These are phyloP conservation scores for Adoxophyes honmai DNA, from an alignment of 1,140 invertebrate genomes.

Conservation along the genomic window DNA sequence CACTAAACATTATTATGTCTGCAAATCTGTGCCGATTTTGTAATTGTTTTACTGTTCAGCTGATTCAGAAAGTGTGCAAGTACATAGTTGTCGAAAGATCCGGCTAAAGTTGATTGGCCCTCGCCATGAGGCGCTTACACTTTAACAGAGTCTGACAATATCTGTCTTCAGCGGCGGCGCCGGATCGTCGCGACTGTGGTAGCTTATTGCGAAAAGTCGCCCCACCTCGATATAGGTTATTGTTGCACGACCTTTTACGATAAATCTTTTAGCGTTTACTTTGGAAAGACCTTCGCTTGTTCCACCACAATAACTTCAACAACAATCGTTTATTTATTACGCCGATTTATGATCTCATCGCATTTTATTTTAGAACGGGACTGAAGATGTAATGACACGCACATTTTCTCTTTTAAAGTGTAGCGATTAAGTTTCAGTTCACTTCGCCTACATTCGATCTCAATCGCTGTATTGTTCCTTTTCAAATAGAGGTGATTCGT, in stretches of 20 bases:
- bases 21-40: too few species aligned
- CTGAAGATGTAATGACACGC: too few species aligned
- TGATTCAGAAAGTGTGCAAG: too few species aligned
- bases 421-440: too few species aligned
- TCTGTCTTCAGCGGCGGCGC: constrained; percentile 27
- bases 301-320: constrained; percentile 26
- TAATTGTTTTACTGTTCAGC: too few species aligned
- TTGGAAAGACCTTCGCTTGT: constrained; percentile 22
- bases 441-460: constrained; percentile 11
- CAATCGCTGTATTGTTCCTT: constrained; percentile 23
- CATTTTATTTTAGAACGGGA: too few species aligned
- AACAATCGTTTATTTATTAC: constrained; percentile 23
- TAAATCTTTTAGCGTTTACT: constrained; percentile 35
- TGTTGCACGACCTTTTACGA: constrained; percentile 50
- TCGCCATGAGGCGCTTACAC: not conserved
- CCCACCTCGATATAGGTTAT: constrained; percentile 44
- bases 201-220: constrained; percentile 46
- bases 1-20: too few species aligned
- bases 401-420: too few species aligned
- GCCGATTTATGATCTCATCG: constrained; percentile 28
- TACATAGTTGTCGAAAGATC: too few species aligned
- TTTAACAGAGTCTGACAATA: not conserved
- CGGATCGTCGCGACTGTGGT: constrained; percentile 35
- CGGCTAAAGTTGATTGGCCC: not conserved
- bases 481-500: constrained; percentile 19